Evolutionary conservation across 2,888 invertebrate species (phyloP).

Genomic region (Cinara cedri): DNA sequence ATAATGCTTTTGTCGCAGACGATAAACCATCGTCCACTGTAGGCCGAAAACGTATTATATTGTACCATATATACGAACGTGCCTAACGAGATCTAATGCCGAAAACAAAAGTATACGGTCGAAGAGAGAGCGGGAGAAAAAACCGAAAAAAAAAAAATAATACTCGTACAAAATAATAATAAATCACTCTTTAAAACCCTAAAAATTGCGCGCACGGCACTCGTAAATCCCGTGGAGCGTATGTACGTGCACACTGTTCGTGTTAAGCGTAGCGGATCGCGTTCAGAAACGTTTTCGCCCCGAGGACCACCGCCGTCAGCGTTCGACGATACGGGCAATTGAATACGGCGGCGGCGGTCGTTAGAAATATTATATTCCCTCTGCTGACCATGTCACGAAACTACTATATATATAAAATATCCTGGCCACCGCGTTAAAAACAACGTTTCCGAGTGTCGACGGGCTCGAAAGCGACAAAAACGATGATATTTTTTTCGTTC

Average conservation of each 20-base stretch:
- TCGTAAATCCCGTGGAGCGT: too few relatives aligned
- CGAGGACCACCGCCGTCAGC: neutral
- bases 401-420: neutral
- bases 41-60: too few relatives aligned
- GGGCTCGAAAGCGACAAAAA: neutral
- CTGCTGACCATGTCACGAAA: too few relatives aligned
- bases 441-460: constrained; percentile 6
- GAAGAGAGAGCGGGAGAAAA: neutral
- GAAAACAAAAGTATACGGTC: neutral
- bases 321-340: neutral
- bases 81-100: neutral
- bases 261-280: neutral
- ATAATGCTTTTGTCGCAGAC: too few relatives aligned
- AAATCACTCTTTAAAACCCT: neutral
- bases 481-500: too few relatives aligned
- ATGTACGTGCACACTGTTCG: too few relatives aligned
- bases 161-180: neutral
- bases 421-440: neutral
- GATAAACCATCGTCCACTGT: too few relatives aligned
- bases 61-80: neutral
- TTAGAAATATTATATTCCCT: neutral
- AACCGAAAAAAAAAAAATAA: neutral
- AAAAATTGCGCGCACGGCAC: neutral
- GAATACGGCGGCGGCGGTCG: neutral
- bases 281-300: neutral